Evolutionary conservation across 2,113 vertebrate genomes (phyloP), one percentile per base, ranked within the genome.

Genomic region (Amphiprion percula): DNA sequence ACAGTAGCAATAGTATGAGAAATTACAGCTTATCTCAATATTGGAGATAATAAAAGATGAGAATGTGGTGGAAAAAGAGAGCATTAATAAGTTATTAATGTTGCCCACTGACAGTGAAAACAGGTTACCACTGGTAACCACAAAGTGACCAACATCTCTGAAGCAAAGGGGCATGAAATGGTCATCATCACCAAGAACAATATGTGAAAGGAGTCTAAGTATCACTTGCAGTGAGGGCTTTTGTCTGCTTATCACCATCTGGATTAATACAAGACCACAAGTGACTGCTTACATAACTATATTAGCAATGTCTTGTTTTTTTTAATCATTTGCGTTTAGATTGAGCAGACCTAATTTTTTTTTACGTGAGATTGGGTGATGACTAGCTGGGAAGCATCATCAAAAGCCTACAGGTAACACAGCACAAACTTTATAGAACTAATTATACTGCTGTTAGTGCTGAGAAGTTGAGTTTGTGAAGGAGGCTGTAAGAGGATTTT

Each of bases 341-440:
- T 10, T 11, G 50, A 56, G 60, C 21, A 39, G 10, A 65, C 46
- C 55, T 17, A 30, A 63, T 60, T 5, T 30, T 23, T 23, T 33
- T 54, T 67, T 16, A 72, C 23, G 79, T 19, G 17, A 75, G 64
- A 55, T 52, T 50, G 11, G 65, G 19, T 83, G 60, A 63, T 54
- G 62, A 47, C 39, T 53, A 15, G 53, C 26, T 53, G 52, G 21
- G 30, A 58, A 68, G 64, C 26, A 53, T 73, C 56, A 76, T 82
- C 17, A 74, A 52, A 75, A 68, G 28, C 23, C 16, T 76, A 76
- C 72, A 41, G 59, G 46, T 30, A 30, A 30, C 30, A 30, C 55
- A 58, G 58, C 59, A 44, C 49, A n/a, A 46, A 52, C 15, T 46
- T 23, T 1, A 1, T 56, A 54, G 10, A 52, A 78, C 41, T 67